Evolutionary conservation across 2,113 vertebrate genomes (phyloP).

Genomic region (Chaenogobius annularis): DNA sequence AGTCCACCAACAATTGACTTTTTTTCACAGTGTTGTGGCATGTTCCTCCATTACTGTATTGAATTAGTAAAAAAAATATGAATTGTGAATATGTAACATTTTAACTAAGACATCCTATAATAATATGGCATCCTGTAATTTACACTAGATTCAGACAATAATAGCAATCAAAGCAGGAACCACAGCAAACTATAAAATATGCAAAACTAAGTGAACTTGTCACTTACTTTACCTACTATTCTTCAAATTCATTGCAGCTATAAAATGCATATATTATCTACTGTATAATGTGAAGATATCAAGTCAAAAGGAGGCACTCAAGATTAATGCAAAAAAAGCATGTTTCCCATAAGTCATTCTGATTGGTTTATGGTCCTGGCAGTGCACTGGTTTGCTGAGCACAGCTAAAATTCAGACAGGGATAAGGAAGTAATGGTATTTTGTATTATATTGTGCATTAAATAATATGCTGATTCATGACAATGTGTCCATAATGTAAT

Average conservation of each 20-base stretch:
- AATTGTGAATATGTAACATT: background rate
- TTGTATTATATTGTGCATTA: background rate
- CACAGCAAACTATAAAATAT: background rate
- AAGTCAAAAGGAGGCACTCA: background rate
- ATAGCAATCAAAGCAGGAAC: background rate
- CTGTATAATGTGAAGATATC: background rate
- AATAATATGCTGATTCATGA: background rate
- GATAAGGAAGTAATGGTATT: background rate
- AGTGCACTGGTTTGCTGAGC: background rate
- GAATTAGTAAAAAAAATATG: constrained; percentile 16
- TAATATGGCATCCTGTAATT: constrained; percentile 1
- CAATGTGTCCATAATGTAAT: background rate
- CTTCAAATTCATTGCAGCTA: background rate
- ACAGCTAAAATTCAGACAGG: background rate
- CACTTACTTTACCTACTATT: background rate
- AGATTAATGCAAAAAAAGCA: constrained; percentile 1
- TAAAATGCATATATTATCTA: background rate
- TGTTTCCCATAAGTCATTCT: constrained; percentile 1
- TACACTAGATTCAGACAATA: background rate
- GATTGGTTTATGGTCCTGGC: background rate
- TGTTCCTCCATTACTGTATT: constrained; percentile 11
- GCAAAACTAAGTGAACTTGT: background rate
- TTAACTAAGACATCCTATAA: constrained; percentile 1
- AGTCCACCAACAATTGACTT: constrained; percentile 10
- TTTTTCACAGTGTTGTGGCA: background rate